phyloP scores from a whole-genome alignment of 2,797 vertebrate species.

The Aselliscus stoliczkanus region DNA sequence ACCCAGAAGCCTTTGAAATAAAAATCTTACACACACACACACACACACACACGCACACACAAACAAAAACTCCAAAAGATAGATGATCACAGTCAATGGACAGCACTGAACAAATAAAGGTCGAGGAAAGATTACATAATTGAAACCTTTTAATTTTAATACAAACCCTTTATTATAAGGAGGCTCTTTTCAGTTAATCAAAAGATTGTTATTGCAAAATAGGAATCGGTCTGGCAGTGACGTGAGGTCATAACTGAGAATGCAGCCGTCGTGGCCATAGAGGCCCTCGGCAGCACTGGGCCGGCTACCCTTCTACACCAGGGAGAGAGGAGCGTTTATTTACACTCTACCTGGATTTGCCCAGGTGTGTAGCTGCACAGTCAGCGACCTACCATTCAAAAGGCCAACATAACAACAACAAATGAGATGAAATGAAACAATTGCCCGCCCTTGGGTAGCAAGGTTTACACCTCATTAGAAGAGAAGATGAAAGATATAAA shows the following conservation, averaged over 20 bases:
- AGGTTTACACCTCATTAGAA: not conserved
- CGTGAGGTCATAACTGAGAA: not conserved
- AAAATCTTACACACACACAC: not conserved
- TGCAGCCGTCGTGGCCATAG: too few relatives aligned
- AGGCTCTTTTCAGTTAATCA: slow-evolving; percentile 6
- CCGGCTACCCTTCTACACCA: not conserved
- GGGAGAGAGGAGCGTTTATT: not conserved
- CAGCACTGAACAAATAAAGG: not conserved
- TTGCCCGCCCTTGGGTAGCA: too few relatives aligned
- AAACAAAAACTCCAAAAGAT: not conserved
- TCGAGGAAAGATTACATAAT: not conserved
- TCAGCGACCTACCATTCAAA: not conserved
- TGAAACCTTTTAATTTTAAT: not conserved
- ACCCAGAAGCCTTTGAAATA: not conserved
- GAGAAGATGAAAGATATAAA: not conserved
- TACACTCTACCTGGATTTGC: not conserved
- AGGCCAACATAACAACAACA: not conserved
- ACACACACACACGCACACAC: too few relatives aligned
- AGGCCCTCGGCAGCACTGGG: not conserved
- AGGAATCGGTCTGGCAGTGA: not conserved
- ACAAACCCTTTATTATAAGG: slow-evolving; percentile 6
- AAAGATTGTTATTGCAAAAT: slow-evolving; percentile 19
- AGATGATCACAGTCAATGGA: not conserved
- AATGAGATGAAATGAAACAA: not conserved
- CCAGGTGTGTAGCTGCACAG: not conserved